A percentile compares a stretch with the other conserved stretches of the same genome.
Conservation (phyloP, 2,113 vertebrate genomes). For the Corythornis cristatus region DNA sequence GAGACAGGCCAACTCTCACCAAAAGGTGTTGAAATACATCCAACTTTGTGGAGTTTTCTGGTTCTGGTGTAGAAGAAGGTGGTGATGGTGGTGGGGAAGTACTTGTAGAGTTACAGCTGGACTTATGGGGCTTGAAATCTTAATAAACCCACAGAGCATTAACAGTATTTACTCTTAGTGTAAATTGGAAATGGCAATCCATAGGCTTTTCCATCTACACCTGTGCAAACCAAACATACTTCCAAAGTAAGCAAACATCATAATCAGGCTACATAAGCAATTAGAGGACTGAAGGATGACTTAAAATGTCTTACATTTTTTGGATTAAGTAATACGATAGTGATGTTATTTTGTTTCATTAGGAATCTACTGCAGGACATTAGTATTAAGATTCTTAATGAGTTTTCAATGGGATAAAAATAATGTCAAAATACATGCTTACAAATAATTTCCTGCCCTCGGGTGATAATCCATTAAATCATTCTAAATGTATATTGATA, state of each 20-base stretch:
- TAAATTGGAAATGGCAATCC: background rate
- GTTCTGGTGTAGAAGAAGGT: background rate
- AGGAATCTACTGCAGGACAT: background rate
- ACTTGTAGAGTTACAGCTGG: background rate
- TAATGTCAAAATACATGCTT: background rate
- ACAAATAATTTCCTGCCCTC: background rate
- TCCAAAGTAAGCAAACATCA: background rate
- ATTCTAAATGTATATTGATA: background rate
- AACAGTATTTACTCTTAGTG: background rate
- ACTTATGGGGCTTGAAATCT: background rate
- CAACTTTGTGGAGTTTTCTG: background rate
- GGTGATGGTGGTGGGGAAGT: no score
- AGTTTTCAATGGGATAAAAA: background rate
- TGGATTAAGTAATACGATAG: background rate
- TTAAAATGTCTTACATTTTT: background rate
- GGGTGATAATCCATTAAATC: background rate
- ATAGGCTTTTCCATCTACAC: background rate
- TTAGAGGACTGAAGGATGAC: background rate
- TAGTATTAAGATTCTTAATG: background rate
- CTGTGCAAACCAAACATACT: background rate
- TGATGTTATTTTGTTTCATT: background rate
- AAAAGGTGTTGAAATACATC: background rate
- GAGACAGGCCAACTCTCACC: background rate
- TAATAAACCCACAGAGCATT: background rate
- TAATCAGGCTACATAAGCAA: background rate